Evolutionary conservation across 2,888 invertebrate genomes (phyloP).

Genomic region (Iselma pallidipennis): DNA sequence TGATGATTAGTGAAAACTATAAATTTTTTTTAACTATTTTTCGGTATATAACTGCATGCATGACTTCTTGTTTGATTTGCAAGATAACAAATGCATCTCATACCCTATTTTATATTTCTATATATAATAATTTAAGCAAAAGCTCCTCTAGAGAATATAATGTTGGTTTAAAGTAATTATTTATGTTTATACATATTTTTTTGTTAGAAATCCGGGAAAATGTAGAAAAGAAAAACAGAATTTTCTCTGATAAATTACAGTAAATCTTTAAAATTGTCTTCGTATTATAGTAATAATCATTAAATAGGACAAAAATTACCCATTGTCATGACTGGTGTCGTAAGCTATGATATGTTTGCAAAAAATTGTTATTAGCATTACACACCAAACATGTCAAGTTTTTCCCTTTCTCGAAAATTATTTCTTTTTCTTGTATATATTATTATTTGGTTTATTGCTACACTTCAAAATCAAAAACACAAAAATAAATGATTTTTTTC

Average conservation of each 20-base stretch:
- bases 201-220: slow-evolving; percentile 20
- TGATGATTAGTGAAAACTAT: slow-evolving; percentile 32
- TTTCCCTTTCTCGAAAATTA: background rate
- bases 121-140: slow-evolving; percentile 46
- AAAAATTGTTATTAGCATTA: slow-evolving; percentile 32
- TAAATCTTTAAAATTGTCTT: slow-evolving; percentile 13
- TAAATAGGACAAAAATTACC: slow-evolving; percentile 25
- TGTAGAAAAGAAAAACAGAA: slow-evolving; percentile 15
- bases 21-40: slow-evolving; percentile 40
- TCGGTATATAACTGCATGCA: slow-evolving; percentile 42
- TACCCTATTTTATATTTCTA: slow-evolving; percentile 32
- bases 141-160: slow-evolving; percentile 42
- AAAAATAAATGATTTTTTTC: slow-evolving; percentile 32
- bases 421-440: background rate
- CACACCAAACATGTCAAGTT: slow-evolving; percentile 38
- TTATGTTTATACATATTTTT: no score
- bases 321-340: slow-evolving; percentile 37
- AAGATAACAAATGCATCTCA: slow-evolving; percentile 52
- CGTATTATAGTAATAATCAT: background rate
- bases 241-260: slow-evolving; percentile 15
- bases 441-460: slow-evolving; percentile 55
- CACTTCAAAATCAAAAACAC: slow-evolving; percentile 40
- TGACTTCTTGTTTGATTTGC: slow-evolving; percentile 43
- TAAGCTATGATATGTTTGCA: slow-evolving; percentile 46
- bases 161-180: slow-evolving; percentile 24